These are phyloP conservation scores for Harpagifer antarcticus DNA, from an alignment of 2,797 vertebrate species.

Conservation along the genomic window DNA sequence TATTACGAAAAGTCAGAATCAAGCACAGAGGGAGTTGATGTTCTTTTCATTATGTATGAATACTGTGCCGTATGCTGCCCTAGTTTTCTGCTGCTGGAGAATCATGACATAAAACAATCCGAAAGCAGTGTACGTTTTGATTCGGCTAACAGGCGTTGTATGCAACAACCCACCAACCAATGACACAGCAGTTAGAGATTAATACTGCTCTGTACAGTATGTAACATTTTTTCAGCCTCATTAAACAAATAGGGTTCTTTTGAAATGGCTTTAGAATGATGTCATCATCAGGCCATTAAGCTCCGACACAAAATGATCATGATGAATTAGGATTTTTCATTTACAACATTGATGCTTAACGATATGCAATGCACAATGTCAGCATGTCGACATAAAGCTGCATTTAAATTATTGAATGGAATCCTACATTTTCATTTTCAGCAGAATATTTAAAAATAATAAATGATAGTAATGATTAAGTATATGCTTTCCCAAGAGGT, in stretches of 20 bases:
- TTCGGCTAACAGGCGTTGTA: background rate
- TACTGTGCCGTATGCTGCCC: conserved; percentile 14
- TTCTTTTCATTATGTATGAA: conserved; percentile 31
- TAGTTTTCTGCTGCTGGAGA: conserved; percentile 29
- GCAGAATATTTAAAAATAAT: background rate
- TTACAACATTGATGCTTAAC: background rate
- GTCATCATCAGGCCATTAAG: background rate
- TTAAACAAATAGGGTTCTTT: background rate
- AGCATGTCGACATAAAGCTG: background rate
- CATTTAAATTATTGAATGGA: background rate
- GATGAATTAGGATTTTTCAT: too few relatives aligned
- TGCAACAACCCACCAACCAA: background rate
- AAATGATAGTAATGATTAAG: background rate
- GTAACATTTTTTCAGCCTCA: background rate
- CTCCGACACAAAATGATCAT: too few relatives aligned
- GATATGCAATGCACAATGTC: background rate
- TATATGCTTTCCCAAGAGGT: background rate
- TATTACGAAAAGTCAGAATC: conserved; percentile 17
- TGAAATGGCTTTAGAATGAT: background rate
- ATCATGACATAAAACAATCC: conserved; percentile 9
- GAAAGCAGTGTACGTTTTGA: background rate
- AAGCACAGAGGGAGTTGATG: conserved; percentile 23
- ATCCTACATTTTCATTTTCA: background rate
- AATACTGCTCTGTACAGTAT: background rate
- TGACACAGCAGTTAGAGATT: background rate